These are phyloP conservation scores for Onychomys torridus DNA, from an alignment of 2,797 vertebrate genomes.

Conservation along the genomic window DNA sequence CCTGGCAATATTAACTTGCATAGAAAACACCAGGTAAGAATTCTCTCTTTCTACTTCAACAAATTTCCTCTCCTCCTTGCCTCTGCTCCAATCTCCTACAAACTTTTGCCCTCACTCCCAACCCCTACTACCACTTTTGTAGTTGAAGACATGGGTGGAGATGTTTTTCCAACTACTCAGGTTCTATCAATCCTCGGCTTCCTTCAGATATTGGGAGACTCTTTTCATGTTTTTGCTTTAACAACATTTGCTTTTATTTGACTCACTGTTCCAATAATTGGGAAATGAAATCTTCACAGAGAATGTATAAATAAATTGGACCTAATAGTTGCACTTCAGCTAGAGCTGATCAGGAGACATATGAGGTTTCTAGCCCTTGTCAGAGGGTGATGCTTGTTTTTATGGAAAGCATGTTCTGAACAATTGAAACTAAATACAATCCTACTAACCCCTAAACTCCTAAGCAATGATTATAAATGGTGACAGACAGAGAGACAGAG, in stretches of 20 bases:
- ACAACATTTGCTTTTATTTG: constrained; percentile 77
- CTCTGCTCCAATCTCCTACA: not conserved
- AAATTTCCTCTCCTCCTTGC: not conserved
- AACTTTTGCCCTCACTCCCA: not conserved
- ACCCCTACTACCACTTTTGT: not conserved
- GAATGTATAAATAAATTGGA: constrained; percentile 65
- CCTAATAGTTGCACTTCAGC: constrained; percentile 70
- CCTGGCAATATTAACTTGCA: constrained; percentile 64
- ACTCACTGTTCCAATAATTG: constrained; percentile 76
- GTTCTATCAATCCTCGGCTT: constrained; percentile 65
- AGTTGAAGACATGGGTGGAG: not conserved
- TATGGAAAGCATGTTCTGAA: constrained; percentile 81
- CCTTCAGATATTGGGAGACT: constrained; percentile 67
- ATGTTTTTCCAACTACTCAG: constrained; percentile 49
- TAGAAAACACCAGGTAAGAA: constrained; percentile 1
- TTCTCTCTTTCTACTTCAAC: constrained; percentile 46
- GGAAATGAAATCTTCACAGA: constrained; percentile 77
- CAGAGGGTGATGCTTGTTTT: constrained; percentile 74
- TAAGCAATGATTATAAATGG: constrained; percentile 73
- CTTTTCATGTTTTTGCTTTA: constrained; percentile 74
- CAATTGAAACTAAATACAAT: constrained; percentile 70
- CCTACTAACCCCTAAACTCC: constrained; percentile 65
- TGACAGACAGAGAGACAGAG: not conserved
- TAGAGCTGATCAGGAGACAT: constrained; percentile 31
- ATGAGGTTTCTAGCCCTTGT: constrained; percentile 69